Evolutionary conservation across 2,888 invertebrate species (phyloP).

Genomic region (Digitonthophagus gazella): DNA sequence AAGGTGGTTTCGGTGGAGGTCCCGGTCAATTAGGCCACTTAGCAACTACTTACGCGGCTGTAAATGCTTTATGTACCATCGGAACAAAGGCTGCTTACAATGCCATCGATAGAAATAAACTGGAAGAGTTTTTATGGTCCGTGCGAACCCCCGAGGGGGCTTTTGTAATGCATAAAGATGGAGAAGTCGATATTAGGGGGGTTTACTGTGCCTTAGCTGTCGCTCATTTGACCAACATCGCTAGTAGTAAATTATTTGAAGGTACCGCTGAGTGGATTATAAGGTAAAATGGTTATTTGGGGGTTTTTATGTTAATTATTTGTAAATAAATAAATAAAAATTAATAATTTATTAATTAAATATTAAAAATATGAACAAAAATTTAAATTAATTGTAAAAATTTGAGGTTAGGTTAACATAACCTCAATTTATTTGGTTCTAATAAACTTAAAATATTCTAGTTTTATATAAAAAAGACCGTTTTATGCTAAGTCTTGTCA

Average conservation of each 20-base stretch:
- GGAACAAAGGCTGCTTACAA: constrained; percentile 77
- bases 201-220: constrained; percentile 95
- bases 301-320: neutral
- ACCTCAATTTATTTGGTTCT: no score
- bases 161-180: constrained; percentile 86
- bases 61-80: constrained; percentile 88
- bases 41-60: constrained; percentile 96
- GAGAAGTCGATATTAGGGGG: constrained; percentile 92
- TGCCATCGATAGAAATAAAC: constrained; percentile 74
- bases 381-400: no score
- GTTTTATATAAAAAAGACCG: no score
- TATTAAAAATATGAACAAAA: no score
- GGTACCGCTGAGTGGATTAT: constrained; percentile 91
- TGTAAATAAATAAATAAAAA: neutral
- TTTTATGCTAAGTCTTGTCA: no score
- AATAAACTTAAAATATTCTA: no score
- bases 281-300: constrained; percentile 47
- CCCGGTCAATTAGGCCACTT: constrained; percentile 91
- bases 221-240: constrained; percentile 81
- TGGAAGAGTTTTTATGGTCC: constrained; percentile 76
- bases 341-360: constrained; percentile 6
- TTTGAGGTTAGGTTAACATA: no score
- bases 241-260: constrained; percentile 73
- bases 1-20: constrained; percentile 93
- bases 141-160: constrained; percentile 84